Conservation (phyloP, 1,140 invertebrate genomes). For the Maniola jurtina region DNA sequence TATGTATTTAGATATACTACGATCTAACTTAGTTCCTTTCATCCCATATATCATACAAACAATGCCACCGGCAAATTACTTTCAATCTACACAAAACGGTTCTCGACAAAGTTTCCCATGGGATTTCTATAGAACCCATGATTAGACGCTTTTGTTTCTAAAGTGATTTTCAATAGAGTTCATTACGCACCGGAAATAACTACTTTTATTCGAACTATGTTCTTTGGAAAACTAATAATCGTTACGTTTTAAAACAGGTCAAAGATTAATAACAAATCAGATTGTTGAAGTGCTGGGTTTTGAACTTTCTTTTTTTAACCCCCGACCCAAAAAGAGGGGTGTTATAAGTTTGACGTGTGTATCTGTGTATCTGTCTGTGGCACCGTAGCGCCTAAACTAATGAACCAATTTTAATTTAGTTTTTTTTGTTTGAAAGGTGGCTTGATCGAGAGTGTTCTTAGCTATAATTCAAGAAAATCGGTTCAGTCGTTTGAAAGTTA, state of each 20-base stretch:
- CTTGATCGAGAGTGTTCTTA: too few relatives aligned
- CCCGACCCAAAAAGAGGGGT: too few relatives aligned
- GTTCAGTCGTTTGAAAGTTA: too few relatives aligned
- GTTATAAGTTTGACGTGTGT: too few relatives aligned
- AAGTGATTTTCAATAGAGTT: conserved; percentile 11
- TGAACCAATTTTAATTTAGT: too few relatives aligned
- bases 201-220: neutral
- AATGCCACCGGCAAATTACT: conserved; percentile 5
- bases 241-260: neutral
- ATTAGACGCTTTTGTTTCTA: conserved; percentile 11
- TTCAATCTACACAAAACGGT: conserved; percentile 5
- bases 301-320: too few relatives aligned
- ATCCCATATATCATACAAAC: neutral
- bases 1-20: neutral
- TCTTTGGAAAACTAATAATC: neutral
- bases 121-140: conserved; percentile 3
- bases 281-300: too few relatives aligned
- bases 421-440: too few relatives aligned
- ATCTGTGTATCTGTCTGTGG: too few relatives aligned
- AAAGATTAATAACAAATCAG: neutral
- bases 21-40: neutral
- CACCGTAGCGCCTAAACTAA: too few relatives aligned
- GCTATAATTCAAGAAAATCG: too few relatives aligned
- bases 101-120: conserved; percentile 3
- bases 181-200: conserved; percentile 8